Base-by-base conservation (phyloP, 2,888 invertebrate species). In the Acleris sparsana region DNA sequence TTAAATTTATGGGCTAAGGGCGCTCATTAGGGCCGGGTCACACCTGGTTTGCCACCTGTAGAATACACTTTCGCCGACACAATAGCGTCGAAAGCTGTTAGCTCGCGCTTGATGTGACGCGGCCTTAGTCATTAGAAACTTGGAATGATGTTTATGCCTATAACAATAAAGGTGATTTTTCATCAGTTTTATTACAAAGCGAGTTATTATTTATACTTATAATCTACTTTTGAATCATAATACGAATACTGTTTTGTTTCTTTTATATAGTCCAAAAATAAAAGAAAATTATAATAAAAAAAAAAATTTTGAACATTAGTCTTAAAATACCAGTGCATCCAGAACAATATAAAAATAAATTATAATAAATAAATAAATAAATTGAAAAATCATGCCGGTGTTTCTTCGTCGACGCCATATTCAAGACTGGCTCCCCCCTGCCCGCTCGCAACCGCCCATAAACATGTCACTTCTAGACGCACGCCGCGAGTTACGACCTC, bases 381-480 rank as follows among this genome's bases (percentile, higher is more conserved):
- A 61, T 60, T 58, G 22, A 53, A 63, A 64, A 63, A 63, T 57
- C 58, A 62, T 53, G 56, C 18, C 43, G 67, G 70, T 73, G 72
- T 71, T 71, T 69, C 71, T 71, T 56, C 72, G 69, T 73, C 79
- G 90, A 86, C 92, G 92, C 92, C 92, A 91, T 92, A 78, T 87
- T 90, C 86, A 75, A 83, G 80, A 92, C 89, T 92, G 90, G 73
- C 71, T 79, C 83, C 86, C 80, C 83, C 82, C 82, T 84, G 82
- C 83, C 79, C 83, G 76, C 80, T 80, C 80, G 83, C 88, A 53
- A 83, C 91, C 93, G 92, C 93, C 93, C 93, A 93, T 93, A 93
- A 93, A 93, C 87, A 92, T 92, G 92, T 93, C 93, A 88, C 83
- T 87, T 85, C 84, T 79, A 80, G 85, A 85, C 86, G 87, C 80